Evolutionary conservation across 2,797 vertebrate genomes (phyloP).

Genomic region (Leptodactylus fallax): DNA sequence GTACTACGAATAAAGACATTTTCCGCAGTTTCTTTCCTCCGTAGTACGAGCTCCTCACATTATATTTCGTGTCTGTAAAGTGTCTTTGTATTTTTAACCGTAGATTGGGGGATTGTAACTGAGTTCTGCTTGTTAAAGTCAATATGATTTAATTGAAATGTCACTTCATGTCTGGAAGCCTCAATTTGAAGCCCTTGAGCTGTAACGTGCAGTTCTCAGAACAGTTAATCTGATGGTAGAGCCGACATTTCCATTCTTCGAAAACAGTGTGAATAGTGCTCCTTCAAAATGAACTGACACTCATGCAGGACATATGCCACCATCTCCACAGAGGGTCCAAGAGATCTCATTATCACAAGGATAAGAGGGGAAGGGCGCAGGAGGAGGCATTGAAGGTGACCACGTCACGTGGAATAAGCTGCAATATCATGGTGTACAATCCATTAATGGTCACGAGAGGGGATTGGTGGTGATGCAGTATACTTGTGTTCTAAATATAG

Average conservation of each 20-base stretch:
- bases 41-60: not conserved
- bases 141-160: conserved; percentile 54
- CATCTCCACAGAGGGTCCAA: not conserved
- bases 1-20: not conserved
- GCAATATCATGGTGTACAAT: not conserved
- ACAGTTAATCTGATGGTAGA: conserved; percentile 22
- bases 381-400: not conserved
- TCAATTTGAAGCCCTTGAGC: conserved; percentile 41
- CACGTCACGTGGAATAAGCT: not conserved
- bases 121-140: conserved; percentile 51
- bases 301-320: not conserved
- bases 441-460: not conserved
- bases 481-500: not conserved
- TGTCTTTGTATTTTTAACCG: not conserved
- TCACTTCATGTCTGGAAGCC: conserved; percentile 41
- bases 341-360: conserved; percentile 33
- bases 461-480: not conserved
- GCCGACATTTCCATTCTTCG: not conserved
- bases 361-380: not conserved
- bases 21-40: not conserved
- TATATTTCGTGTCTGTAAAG: not conserved
- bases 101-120: conserved; percentile 43
- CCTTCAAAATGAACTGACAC: conserved; percentile 15
- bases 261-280: not conserved
- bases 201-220: not conserved